Conservation (phyloP, 2,888 invertebrate genomes). For the Glyphotaelius pellucidus region DNA sequence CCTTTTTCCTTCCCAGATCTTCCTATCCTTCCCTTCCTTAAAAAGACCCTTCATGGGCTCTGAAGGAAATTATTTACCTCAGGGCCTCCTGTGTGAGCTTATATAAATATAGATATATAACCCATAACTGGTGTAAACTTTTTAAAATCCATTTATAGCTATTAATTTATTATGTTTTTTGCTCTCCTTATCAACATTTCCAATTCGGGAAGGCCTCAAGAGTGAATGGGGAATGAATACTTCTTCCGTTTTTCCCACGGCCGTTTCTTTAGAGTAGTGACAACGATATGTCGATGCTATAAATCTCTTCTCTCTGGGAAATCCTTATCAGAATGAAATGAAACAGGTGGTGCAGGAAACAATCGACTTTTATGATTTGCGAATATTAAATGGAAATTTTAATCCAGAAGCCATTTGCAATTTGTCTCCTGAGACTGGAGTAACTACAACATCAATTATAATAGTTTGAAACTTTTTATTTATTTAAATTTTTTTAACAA, state of each 20-base stretch:
- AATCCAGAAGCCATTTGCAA: background rate
- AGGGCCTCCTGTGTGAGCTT: too few species aligned
- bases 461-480: background rate
- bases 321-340: slow-evolving; percentile 12
- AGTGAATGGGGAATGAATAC: too few species aligned
- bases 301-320: background rate
- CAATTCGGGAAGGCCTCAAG: too few species aligned
- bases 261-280: background rate
- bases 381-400: background rate
- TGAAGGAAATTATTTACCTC: too few species aligned
- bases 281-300: slow-evolving; percentile 30
- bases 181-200: too few species aligned
- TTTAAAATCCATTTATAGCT: too few species aligned
- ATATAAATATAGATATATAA: too few species aligned
- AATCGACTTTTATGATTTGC: slow-evolving; percentile 16
- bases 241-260: background rate
- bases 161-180: too few species aligned
- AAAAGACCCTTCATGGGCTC: too few species aligned
- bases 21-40: too few species aligned
- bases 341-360: background rate
- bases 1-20: too few species aligned
- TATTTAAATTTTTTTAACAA: background rate
- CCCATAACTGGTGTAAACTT: too few species aligned
- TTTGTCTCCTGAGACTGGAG: background rate
- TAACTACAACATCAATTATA: background rate